Evolutionary conservation across 2,113 vertebrate species (phyloP).

Genomic region (Vicugna pacos): DNA sequence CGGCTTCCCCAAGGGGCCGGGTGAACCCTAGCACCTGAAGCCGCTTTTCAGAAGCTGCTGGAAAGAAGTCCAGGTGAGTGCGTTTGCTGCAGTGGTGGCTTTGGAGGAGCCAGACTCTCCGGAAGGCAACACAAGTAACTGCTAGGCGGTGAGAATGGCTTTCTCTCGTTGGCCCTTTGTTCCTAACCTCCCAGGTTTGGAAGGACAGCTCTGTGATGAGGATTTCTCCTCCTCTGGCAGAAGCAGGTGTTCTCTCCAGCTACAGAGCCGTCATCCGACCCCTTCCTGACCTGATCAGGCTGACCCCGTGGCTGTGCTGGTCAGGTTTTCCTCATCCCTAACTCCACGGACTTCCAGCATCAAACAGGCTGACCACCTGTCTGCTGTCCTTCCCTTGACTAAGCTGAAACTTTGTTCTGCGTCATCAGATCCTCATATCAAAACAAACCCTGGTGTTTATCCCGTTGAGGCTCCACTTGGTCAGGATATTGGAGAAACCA

Average conservation of each 20-base stretch:
- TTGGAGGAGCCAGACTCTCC: neutral
- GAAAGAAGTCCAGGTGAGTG: neutral
- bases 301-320: neutral
- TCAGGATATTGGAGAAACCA: no score
- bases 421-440: no score
- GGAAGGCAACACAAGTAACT: neutral
- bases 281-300: no score
- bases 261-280: no score
- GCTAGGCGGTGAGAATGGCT: neutral
- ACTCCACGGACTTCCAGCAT: neutral
- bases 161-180: neutral
- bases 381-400: neutral
- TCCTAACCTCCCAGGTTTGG: neutral
- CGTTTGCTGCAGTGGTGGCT: neutral
- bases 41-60: neutral
- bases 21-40: neutral
- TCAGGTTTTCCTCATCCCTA: neutral
- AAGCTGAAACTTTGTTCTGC: no score
- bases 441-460: no score
- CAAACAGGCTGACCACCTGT: neutral
- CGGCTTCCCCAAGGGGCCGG: neutral
- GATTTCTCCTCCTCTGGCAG: neutral
- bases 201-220: neutral
- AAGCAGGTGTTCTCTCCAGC: neutral
- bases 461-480: no score